Evolutionary conservation across 2,888 invertebrate species (phyloP).

Genomic region (Buathra laborator): DNA sequence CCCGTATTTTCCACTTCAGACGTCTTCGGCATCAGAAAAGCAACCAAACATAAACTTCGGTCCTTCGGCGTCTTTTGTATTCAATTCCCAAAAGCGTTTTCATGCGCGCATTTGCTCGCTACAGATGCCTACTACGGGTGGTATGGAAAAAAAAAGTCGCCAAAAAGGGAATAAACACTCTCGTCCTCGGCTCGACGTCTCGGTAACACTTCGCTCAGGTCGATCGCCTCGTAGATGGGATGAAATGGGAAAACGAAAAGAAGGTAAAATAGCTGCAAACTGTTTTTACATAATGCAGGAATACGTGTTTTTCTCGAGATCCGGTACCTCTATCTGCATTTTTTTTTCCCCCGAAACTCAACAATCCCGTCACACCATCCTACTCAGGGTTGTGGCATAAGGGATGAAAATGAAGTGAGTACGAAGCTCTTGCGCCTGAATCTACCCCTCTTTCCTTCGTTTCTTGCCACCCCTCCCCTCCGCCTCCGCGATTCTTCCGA

Average conservation of each 20-base stretch:
- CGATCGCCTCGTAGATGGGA: constrained; percentile 20
- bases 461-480: not conserved
- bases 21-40: constrained; percentile 8
- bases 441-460: not conserved
- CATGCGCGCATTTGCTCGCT: not conserved
- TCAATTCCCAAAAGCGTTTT: constrained; percentile 14
- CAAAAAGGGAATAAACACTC: constrained; percentile 2
- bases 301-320: constrained; percentile 74
- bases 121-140: constrained; percentile 13
- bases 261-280: constrained; percentile 73
- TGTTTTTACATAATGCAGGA: constrained; percentile 74
- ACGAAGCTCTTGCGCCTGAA: not conserved
- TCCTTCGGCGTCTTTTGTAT: constrained; percentile 14
- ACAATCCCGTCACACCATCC: constrained; percentile 49
- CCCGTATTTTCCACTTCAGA: constrained; percentile 1
- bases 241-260: constrained; percentile 37
- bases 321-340: constrained; percentile 10
- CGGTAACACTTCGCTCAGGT: constrained; percentile 29
- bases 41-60: not conserved
- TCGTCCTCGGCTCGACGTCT: not conserved
- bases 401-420: constrained; percentile 57
- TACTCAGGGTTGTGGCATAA: constrained; percentile 21
- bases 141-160: not conserved
- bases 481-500: constrained; percentile 1
- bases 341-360: constrained; percentile 2